Percentiles rank a stretch among this genome's conserved stretches.
Conservation (phyloP, 2,113 vertebrate genomes). For the Phyllostomus discolor region DNA sequence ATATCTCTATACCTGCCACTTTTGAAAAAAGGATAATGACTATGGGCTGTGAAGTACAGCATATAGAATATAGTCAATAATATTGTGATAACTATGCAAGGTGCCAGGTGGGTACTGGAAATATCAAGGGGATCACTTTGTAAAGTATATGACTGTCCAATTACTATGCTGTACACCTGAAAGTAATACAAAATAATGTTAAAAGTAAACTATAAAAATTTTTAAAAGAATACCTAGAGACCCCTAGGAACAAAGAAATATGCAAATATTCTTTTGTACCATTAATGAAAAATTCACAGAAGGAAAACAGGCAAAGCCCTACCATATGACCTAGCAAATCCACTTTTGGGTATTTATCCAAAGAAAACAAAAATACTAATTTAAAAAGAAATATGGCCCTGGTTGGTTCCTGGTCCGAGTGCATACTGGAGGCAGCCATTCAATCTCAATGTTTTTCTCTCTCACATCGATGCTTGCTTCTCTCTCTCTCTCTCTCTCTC, state of each 20-base stretch:
- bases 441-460: no score
- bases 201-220: not conserved
- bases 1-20: not conserved
- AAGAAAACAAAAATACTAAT: not conserved
- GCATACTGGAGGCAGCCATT: no score
- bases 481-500: no score
- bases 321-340: not conserved
- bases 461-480: no score
- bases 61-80: no score
- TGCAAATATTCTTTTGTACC: not conserved
- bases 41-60: not conserved
- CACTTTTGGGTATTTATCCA: not conserved
- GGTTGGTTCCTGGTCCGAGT: no score
- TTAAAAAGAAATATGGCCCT: not conserved
- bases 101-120: not conserved
- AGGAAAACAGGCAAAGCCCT: slow-evolving; percentile 8
- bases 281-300: slow-evolving; percentile 32
- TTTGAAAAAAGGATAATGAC: slow-evolving; percentile 1
- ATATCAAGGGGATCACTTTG: not conserved
- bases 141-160: not conserved
- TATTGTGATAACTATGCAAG: not conserved
- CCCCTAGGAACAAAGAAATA: not conserved
- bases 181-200: not conserved
- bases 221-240: not conserved
- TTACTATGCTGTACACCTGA: not conserved